Percentiles rank a stretch among this genome's conserved stretches.
These are phyloP conservation scores for Furcula furcula DNA, from an alignment of 2,888 invertebrate genomes.

Conservation along the genomic window DNA sequence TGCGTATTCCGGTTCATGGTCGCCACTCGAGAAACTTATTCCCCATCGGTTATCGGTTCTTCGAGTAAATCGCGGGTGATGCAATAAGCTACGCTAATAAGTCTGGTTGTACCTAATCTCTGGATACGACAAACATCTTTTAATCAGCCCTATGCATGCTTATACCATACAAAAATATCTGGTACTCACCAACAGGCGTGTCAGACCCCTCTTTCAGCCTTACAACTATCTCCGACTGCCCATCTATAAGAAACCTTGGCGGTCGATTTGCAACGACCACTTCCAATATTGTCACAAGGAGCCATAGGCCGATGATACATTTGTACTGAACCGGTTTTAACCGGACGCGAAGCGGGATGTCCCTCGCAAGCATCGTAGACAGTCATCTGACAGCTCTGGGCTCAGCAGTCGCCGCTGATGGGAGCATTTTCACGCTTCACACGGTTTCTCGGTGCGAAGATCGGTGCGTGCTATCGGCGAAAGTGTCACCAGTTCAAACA, in stretches of 20 bases:
- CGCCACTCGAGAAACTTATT: too few relatives aligned
- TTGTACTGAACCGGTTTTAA: conserved; percentile 58
- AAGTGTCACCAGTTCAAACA: conserved; percentile 67
- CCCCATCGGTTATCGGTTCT: too few relatives aligned
- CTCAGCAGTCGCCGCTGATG: conserved; percentile 45
- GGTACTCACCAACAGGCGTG: conserved; percentile 89
- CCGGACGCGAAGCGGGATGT: conserved; percentile 58
- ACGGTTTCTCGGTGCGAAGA: conserved; percentile 65
- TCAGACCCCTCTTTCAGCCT: conserved; percentile 93
- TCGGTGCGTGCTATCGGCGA: conserved; percentile 59
- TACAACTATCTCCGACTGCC: conserved; percentile 95
- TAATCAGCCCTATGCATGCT: too few relatives aligned
- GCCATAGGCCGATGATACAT: conserved; percentile 34
- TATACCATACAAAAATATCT: too few relatives aligned
- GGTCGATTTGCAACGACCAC: conserved; percentile 85
- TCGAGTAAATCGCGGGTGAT: too few relatives aligned
- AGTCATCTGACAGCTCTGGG: conserved; percentile 63
- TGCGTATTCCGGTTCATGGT: too few relatives aligned
- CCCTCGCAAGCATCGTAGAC: conserved; percentile 50
- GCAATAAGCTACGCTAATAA: too few relatives aligned
- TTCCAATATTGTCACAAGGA: conserved; percentile 42
- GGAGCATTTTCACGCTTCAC: conserved; percentile 71
- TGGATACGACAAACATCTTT: too few relatives aligned
- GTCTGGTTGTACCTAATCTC: too few relatives aligned
- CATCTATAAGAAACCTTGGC: conserved; percentile 93